phyloP scores from a whole-genome alignment of 2,888 invertebrate genomes.

The Abrostola triplasia region DNA sequence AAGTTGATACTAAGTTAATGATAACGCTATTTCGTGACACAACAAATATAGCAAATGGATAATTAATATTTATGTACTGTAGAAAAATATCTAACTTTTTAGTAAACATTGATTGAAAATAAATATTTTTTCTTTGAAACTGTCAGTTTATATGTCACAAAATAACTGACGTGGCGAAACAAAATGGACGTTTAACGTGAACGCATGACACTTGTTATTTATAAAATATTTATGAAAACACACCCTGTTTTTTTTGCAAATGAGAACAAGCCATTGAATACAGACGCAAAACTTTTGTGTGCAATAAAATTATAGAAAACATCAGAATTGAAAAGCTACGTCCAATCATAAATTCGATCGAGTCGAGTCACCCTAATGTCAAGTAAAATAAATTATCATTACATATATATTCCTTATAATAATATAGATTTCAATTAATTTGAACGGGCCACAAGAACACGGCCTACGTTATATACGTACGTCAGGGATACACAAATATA shows the following conservation, averaged over 20 bases:
- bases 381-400: no score
- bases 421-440: no score
- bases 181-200: slow-evolving; percentile 32
- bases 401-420: no score
- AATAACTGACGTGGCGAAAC: slow-evolving; percentile 21
- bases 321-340: not conserved
- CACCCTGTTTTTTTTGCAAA: slow-evolving; percentile 59
- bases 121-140: not conserved
- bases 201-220: slow-evolving; percentile 37
- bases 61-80: slow-evolving; percentile 7
- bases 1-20: slow-evolving; percentile 9
- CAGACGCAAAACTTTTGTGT: slow-evolving; percentile 45
- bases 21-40: slow-evolving; percentile 33
- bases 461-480: no score
- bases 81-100: slow-evolving; percentile 30
- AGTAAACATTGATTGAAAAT: slow-evolving; percentile 9
- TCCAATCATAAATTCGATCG: not conserved
- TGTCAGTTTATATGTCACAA: slow-evolving; percentile 37
- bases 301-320: slow-evolving; percentile 49
- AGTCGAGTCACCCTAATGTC: no score
- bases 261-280: slow-evolving; percentile 51
- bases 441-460: no score
- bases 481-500: not conserved
- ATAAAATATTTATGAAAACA: slow-evolving; percentile 48
- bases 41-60: slow-evolving; percentile 4